phyloP scores from a whole-genome alignment of 2,113 vertebrate genomes.

The Neopipo cinnamomea region DNA sequence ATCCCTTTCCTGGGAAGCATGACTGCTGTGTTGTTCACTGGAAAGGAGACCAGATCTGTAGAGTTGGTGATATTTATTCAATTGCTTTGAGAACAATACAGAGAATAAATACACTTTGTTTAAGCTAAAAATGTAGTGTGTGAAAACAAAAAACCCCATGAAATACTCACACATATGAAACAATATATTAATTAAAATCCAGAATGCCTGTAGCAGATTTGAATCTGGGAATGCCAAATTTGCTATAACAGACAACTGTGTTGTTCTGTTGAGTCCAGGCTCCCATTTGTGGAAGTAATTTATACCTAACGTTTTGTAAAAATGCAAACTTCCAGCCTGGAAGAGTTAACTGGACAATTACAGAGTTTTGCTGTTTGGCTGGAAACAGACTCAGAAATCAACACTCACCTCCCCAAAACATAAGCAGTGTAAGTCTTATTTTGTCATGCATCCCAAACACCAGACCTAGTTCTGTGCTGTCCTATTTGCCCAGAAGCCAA shows the following conservation, averaged over 20 bases:
- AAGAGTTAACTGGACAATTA: neutral
- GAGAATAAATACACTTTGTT: neutral
- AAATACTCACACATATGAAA: slow-evolving; percentile 49
- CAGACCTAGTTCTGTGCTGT: neutral
- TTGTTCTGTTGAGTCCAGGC: neutral
- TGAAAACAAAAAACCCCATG: neutral
- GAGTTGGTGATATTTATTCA: slow-evolving; percentile 31
- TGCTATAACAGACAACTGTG: neutral
- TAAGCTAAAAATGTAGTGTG: neutral
- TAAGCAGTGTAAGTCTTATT: neutral
- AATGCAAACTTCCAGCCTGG: neutral
- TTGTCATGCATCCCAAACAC: neutral
- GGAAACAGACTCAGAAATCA: neutral
- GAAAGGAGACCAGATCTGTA: slow-evolving; percentile 28
- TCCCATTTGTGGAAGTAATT: neutral
- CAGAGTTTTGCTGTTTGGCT: neutral
- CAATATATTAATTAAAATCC: slow-evolving; percentile 55
- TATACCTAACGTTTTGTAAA: neutral
- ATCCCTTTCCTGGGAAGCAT: slow-evolving; percentile 56
- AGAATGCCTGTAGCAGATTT: slow-evolving; percentile 25
- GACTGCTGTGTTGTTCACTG: slow-evolving; percentile 36
- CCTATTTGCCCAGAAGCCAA: neutral
- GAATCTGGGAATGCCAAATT: slow-evolving; percentile 24
- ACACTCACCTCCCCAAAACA: neutral
- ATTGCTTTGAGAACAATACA: neutral